Evolutionary conservation across 2,113 vertebrate species (phyloP).

Genomic region (Hippocampus mohnikei): DNA sequence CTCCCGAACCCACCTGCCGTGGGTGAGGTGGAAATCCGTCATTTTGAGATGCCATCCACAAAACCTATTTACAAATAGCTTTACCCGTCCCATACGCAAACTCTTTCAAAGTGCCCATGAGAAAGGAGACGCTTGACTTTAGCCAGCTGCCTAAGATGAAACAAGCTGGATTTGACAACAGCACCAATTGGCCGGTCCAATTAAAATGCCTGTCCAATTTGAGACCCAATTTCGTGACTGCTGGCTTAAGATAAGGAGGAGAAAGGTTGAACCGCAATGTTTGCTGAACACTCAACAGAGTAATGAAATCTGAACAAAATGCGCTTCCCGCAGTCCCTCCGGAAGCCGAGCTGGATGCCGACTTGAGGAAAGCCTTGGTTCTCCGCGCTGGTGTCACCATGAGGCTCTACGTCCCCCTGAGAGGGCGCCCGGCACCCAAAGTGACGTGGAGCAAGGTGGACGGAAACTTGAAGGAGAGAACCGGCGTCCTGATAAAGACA

Average conservation of each 20-base stretch:
- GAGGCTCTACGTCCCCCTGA: constrained; percentile 94
- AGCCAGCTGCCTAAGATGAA: too few species aligned
- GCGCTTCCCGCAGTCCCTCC: constrained; percentile 79
- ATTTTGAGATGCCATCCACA: too few species aligned
- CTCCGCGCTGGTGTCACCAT: constrained; percentile 93
- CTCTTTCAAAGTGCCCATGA: too few species aligned
- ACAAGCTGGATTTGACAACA: too few species aligned
- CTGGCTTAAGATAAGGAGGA: too few species aligned
- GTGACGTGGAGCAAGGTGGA: constrained; percentile 90
- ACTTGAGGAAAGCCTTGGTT: constrained; percentile 89
- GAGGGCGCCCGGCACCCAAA: constrained; percentile 91
- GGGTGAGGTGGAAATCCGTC: too few species aligned
- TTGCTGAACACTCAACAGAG: not conserved
- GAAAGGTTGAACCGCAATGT: not conserved
- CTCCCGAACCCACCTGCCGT: not conserved
- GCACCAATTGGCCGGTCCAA: too few species aligned
- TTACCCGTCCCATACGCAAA: too few species aligned
- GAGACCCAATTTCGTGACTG: too few species aligned
- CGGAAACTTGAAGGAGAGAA: constrained; percentile 85
- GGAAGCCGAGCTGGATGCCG: constrained; percentile 94
- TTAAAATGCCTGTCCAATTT: too few species aligned
- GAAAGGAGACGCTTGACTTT: too few species aligned
- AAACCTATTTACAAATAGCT: too few species aligned
- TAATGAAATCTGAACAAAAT: not conserved
- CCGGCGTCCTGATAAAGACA: constrained; percentile 86